Evolutionary conservation across 1,140 invertebrate genomes (phyloP), one percentile per base, ranked within the genome.

Genomic region (Drosophila aff.): DNA sequence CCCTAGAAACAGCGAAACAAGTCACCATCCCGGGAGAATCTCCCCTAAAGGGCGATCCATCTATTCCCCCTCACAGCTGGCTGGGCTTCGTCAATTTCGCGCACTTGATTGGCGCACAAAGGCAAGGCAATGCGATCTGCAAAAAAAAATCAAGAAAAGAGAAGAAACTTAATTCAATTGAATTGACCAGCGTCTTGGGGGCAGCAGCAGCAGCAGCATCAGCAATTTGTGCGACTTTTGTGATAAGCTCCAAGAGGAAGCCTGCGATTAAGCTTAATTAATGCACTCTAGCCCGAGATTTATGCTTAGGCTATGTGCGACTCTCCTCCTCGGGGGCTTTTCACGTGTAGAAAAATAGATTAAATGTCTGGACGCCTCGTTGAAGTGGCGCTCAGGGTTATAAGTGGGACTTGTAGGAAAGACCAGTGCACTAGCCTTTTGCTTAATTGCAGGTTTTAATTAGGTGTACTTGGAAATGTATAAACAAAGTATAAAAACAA

Each of bases 201-300:
- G 33, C 52, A 55, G 53, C 53, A 55, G 31, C 50, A 52, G 49
- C 47, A 16, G 16, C 49, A 52, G 13, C 44, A 15, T 21, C 38
- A 69, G 76, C 66, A 69, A 69, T 58, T 71, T 78, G 64, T 65
- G 73, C 73, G 76, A 76, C 60, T 49, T 55, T 57, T 65, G 65
- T 57, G 79, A 73, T 77, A 53, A 40, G 71, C 68, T 78, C 38
- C 47, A 85, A 84, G 81, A 91, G 86, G 86, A 91, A 91, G 77
- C 80, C 59, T 79, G 50, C 83, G 80, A 83, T 91, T 91, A 91
- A 81, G 83, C 81, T 91, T 91, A 91, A 91, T 91, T 91, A 91
- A 87, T 87, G 76, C 72, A 79, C 57, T 55, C 53, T 55, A 55
- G 53, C 9, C 72, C 41, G 67, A 74, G 72, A 79, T 79, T 86